Base-by-base conservation (phyloP, 1,140 invertebrate species). In the Ceratina australensis region DNA sequence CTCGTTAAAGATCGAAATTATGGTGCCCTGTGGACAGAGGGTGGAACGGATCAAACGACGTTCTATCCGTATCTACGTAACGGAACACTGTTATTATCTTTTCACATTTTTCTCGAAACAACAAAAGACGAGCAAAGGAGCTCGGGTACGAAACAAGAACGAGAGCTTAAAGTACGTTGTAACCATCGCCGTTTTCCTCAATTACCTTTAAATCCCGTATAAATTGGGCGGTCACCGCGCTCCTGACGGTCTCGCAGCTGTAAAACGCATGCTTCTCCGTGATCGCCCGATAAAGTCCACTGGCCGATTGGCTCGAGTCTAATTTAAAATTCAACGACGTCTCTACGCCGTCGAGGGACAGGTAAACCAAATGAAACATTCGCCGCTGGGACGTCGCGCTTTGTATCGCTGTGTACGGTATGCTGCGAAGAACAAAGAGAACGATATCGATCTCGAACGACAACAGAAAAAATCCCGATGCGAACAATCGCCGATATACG, bases 191-290 rank as follows among this genome's bases (percentile, higher is more conserved):
- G n/a, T n/a, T 12, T 12, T 8, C 12, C 20, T 0, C 13, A 0
- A 72, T 42, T 87, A 95, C 94, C 94, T 98, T 98, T 71, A 98
- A 93, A 92, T 98, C 97, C 72, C 96, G 93, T 50, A 97, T 97
- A 87, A 96, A 97, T 90, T 98, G 97, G 60, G 96, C 95, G 4
- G 96, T 97, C 28, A 98, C 97, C 71, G 96, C 96, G 84, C 94
- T 96, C 16, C 96, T 93, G 1, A 98, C 97, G 0, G 97, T 97
- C 89, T 98, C 97, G 92, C 97, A 98, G 84, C 96, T 97, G 89
- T 97, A 98, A 93, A 98, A 98, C 5, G 96, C 97, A 88, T 98
- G 97, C 86, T 97, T 97, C 90, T 98, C 97, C 0, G 97, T 98
- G 67, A 98, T 95, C n/a, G 96, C 96, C 57, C 97, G 93, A 89